Evolutionary conservation across 2,888 invertebrate genomes (phyloP), one percentile per base, ranked within the genome.

Genomic region (Acholoe squamosa): DNA sequence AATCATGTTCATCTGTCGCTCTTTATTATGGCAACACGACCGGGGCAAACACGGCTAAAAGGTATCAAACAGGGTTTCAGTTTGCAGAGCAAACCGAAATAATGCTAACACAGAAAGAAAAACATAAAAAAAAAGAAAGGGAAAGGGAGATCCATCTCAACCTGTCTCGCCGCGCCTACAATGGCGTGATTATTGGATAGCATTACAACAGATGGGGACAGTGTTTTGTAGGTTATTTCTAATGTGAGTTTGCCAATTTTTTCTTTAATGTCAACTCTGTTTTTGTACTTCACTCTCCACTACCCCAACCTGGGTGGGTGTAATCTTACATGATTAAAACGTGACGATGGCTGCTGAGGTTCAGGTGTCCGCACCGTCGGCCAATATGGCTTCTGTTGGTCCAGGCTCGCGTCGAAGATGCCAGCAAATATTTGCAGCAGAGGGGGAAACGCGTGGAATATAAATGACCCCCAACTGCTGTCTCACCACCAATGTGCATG

Each of bases 301-400:
- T 34, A n/a, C 31, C 84, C 71, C 19, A n/a, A 71, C 14, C 3
- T 5, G 31, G 28, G 31, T 71, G 84, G 28, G 84, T 84, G 84
- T 84, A 84, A 84, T 51, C 84, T 84, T 84, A 25, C 84, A 34
- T 51, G 84, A 84, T 84, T 84, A 84, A 84, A 84, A 84, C 84
- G 33, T n/a, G 84, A 84, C 43, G n/a, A 22, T 16, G 84, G 19
- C 22, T 31, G 84, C 10, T 10, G n/a, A 25, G 19, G 43, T 19
- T 84, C 84, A 84, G 43, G 51, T 84, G 43, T 33, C 84, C n/a
- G 10, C 22, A 19, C 16, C 51, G 43, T 14, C 84, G 22, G 22
- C 84, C 84, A 84, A 84, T 84, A 84, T 84, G 84, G 34, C 51
- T 34, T 51, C 43, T 84, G 84, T 84, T 84, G 43, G 43, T n/a